Base-by-base conservation (phyloP, 2,888 invertebrate genomes). In the Cerceris rybyensis region DNA sequence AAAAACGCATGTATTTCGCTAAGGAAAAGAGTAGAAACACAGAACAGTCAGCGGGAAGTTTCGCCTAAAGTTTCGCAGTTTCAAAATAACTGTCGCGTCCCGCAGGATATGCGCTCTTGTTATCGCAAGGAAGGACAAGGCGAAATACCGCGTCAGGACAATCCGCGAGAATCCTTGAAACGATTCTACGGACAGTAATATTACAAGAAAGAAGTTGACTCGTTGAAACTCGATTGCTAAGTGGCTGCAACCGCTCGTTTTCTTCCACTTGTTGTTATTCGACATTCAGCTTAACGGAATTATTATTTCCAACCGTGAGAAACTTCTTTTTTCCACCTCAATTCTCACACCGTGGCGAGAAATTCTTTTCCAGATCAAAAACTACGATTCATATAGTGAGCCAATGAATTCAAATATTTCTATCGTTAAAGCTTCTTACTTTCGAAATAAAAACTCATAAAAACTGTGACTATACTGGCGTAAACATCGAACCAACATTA, bases 11-110 rank as follows among this genome's bases (percentile, higher is more conserved):
- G 64, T 64, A 64, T 69, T 64, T 39, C 55, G 17, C 61, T 49
- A 41, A 65, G 28, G 39, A 67, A 61, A 67, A 39, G 39, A 60
- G 65, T 11, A 54, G 41, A 64, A 70, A 67, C 17, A 39, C 16
- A 13, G 9, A 7, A 39, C 17, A 13, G 59, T 41, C 66, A 52
- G 58, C 50, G 43, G 65, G 59, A 77, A 71, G 73, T 78, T 58
- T 67, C 50, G 57, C 49, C 70, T 73, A 75, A 83, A 79, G 83
- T 85, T 83, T 75, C 72, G 78, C 79, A 83, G 83, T 85, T 74
- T 79, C 70, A 72, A 81, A 85, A 81, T 83, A 81, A 78, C 80
- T 73, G 72, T 72, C 72, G 77, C 58, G 73, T 77, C 82, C 85
- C 80, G 57, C 69, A 75, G 82, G 75, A 75, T 83, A 60, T 64